Percentiles rank a stretch among this genome's conserved stretches.
phyloP scores from a whole-genome alignment of 2,113 vertebrate species.

The Rhinolophus ferrumequinum region DNA sequence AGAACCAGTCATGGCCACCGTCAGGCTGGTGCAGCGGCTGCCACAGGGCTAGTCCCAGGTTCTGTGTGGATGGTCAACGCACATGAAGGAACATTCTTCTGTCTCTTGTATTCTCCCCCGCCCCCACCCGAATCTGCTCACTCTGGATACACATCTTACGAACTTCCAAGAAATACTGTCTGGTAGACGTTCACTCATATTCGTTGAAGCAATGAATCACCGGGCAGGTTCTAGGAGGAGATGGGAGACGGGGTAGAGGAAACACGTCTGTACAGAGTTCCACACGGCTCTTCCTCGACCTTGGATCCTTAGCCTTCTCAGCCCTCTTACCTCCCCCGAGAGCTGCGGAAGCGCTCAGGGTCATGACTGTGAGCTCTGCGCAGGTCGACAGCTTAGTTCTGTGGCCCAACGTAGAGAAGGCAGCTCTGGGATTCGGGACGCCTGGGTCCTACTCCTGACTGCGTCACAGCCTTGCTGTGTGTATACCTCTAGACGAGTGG shows the following conservation, averaged over 20 bases:
- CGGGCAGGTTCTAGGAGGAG: not conserved
- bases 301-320: too few relatives aligned
- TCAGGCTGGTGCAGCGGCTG: accelerated
- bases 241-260: not conserved
- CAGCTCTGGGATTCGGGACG: not conserved
- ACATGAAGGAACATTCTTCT: accelerated
- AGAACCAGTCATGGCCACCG: accelerated
- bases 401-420: too few relatives aligned
- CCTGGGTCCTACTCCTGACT: not conserved
- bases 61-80: not conserved
- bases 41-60: accelerated
- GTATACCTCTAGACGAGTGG: not conserved
- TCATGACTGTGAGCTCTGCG: not conserved
- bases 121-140: not conserved
- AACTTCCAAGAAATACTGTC: not conserved
- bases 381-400: not conserved
- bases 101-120: not conserved
- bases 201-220: not conserved
- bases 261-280: accelerated
- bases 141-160: not conserved
- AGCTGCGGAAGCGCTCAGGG: not conserved
- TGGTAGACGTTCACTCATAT: not conserved
- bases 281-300: too few relatives aligned
- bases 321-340: accelerated
- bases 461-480: not conserved